Conservation (phyloP, 2,113 vertebrate species). For the Cynopterus brachyotis region DNA sequence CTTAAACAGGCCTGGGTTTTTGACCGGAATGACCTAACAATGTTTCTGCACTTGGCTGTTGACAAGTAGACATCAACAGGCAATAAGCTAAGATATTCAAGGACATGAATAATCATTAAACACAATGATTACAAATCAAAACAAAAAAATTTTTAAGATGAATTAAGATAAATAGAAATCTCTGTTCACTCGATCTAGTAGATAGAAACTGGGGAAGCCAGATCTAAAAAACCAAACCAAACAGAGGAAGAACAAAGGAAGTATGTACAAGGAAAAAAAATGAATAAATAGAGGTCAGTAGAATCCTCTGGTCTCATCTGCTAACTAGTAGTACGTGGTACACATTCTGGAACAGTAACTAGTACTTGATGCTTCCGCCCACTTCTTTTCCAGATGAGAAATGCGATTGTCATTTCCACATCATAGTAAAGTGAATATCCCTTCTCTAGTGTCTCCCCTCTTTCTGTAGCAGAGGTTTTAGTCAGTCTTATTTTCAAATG, state of each 20-base stretch:
- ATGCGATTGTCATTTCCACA: neutral
- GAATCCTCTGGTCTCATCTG: neutral
- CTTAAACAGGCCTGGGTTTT: neutral
- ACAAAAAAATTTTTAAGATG: neutral
- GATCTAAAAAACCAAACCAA: neutral
- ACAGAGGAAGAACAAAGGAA: neutral
- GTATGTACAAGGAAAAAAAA: neutral
- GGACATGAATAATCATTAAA: neutral
- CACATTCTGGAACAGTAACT: neutral
- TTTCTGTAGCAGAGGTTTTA: neutral
- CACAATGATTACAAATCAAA: neutral
- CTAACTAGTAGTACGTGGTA: fast-evolving
- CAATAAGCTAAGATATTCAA: neutral
- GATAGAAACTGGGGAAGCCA: neutral
- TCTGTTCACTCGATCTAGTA: neutral
- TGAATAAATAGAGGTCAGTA: neutral
- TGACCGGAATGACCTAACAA: neutral
- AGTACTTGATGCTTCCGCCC: fast-evolving
- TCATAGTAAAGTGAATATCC: fast-evolving
- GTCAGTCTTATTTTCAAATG: neutral
- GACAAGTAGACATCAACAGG: neutral
- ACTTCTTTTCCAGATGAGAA: neutral
- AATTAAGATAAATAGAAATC: neutral
- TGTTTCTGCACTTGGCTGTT: neutral
- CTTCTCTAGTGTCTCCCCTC: neutral